Evolutionary conservation across 2,797 vertebrate species (phyloP), one percentile per base, ranked within the genome.

Genomic region (Pseudomugil gertrudae): DNA sequence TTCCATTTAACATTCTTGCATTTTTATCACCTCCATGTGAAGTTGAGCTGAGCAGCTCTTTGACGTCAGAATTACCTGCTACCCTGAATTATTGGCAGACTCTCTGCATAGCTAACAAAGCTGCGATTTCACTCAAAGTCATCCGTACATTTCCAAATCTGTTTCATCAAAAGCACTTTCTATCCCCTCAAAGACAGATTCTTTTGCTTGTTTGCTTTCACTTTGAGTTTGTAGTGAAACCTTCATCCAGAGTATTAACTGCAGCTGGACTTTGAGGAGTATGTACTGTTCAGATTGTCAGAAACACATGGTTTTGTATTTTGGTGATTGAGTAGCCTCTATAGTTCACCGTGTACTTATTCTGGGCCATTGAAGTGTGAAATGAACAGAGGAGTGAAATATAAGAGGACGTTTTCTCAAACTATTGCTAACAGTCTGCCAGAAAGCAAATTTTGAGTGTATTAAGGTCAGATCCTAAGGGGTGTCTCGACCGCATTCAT

Each of bases 381-480:
- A 80, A 74, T 53, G 65, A 64, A 47, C 63, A 35, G 76, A 30
- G 35, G 35, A 62, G 59, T 57, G 69, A 48, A 63, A 62, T 33
- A 30, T 35, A 35, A 52, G 62, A 55, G 67, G 15, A 33, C 48
- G 50, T 52, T 63, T 60, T 74, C 24, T 76, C 53, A 67, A 69
- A 79, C 26, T 66, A 9, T 33, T 26, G 35, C 40, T 43, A 63
- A 69, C 26, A 73, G 30, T 50, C 2, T 8, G 11, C 68, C 63
- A 72, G 59, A 63, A 68, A 70, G 69, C 45, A 63, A 10, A 35
- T 69, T 78, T 66, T 54, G 63, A 81, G 56, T 52, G 53, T 52
- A 72, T 76, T 63, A 85, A 38, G 83, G 66, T 84, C 79, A 79
- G 47, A 57, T 76, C 69, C 65, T 59, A 9, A 10, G 53, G 56